These are phyloP conservation scores for Agonopterix heracliana DNA, from an alignment of 2,888 invertebrate species.

Conservation along the genomic window DNA sequence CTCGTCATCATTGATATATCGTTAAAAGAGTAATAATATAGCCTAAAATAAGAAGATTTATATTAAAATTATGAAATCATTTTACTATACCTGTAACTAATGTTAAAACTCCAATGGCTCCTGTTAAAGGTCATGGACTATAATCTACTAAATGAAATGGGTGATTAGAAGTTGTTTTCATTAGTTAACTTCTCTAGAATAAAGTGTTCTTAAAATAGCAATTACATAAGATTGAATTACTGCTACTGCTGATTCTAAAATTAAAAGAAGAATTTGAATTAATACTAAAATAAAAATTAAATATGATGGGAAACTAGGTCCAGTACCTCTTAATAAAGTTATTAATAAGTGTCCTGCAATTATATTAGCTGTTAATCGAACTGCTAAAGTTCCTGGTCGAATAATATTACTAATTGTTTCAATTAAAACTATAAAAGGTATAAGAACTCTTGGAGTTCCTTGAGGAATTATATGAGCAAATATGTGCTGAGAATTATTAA, in stretches of 20 bases:
- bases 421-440: constrained; percentile 85
- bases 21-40: constrained; percentile 62
- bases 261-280: constrained; percentile 69
- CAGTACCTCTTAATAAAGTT: constrained; percentile 72
- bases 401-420: constrained; percentile 85
- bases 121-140: constrained; percentile 80
- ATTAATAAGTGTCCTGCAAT: constrained; percentile 83
- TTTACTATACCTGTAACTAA: constrained; percentile 75
- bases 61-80: constrained; percentile 78
- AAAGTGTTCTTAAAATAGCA: constrained; percentile 78
- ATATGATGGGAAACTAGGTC: constrained; percentile 30
- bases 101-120: constrained; percentile 75
- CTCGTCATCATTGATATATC: constrained; percentile 82
- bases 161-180: constrained; percentile 73
- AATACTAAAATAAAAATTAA: constrained; percentile 50
- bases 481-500: constrained; percentile 78
- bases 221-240: constrained; percentile 82
- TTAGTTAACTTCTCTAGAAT: constrained; percentile 81
- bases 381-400: constrained; percentile 81
- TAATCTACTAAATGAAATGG: constrained; percentile 80
- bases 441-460: constrained; percentile 78
- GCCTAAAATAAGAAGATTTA: constrained; percentile 70
- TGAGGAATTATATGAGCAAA: constrained; percentile 81
- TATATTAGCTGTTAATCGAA: constrained; percentile 86
- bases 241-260: constrained; percentile 77